phyloP scores from a whole-genome alignment of 1,140 invertebrate species.

The Caenorhabditis tropicalis region DNA sequence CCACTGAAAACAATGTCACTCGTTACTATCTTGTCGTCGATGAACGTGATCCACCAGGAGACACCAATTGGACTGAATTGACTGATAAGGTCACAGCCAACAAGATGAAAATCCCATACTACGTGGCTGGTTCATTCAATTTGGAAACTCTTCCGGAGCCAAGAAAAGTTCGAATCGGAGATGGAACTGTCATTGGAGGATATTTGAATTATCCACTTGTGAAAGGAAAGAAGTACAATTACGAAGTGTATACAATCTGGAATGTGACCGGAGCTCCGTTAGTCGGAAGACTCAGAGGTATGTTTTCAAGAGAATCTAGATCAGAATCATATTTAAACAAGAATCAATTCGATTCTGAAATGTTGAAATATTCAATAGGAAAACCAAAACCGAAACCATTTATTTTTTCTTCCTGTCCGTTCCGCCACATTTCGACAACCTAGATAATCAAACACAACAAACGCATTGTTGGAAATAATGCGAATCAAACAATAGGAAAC shows the following conservation, averaged over 20 bases:
- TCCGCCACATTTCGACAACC: slow-evolving; percentile 16
- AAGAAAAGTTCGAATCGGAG: slow-evolving; percentile 62
- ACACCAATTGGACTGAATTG: slow-evolving; percentile 71
- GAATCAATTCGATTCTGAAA: no score
- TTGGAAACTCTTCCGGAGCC: slow-evolving; percentile 63
- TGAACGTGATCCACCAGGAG: slow-evolving; percentile 70
- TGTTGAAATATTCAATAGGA: no score
- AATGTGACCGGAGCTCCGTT: slow-evolving; percentile 64
- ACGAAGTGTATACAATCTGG: slow-evolving; percentile 71
- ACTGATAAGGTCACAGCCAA: slow-evolving; percentile 72
- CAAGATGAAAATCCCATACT: slow-evolving; percentile 68
- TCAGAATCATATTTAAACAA: background rate
- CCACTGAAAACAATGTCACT: slow-evolving; percentile 70
- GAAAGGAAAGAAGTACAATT: slow-evolving; percentile 72
- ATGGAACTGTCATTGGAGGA: slow-evolving; percentile 69
- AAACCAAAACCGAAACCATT: background rate
- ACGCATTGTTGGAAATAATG: background rate
- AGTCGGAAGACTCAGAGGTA: slow-evolving; percentile 66
- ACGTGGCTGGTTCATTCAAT: slow-evolving; percentile 69
- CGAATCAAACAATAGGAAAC: slow-evolving; percentile 24
- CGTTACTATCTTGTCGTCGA: slow-evolving; percentile 71
- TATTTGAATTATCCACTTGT: slow-evolving; percentile 70
- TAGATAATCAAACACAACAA: slow-evolving; percentile 21
- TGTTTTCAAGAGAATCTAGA: background rate
- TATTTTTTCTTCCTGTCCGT: background rate